Base-by-base conservation (phyloP, 2,888 invertebrate genomes). In the Salticus scenicus region DNA sequence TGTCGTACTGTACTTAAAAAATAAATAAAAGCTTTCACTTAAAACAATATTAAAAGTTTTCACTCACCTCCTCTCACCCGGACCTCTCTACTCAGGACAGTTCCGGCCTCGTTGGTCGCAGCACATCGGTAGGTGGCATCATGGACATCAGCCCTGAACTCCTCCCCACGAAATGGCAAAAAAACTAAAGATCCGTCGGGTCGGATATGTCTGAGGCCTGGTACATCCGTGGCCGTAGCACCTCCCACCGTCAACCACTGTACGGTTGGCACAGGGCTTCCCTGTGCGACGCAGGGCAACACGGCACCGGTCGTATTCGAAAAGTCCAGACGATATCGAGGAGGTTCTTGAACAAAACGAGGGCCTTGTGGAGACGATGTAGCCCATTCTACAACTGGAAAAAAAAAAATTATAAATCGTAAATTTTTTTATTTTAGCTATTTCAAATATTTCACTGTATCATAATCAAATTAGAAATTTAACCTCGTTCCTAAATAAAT, bases 231-330 rank as follows among this genome's bases (percentile, higher is more conserved):
- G 4, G 87, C 84, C 14, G 78, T 63, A 0, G 76, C 67, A 8
- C 72, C 87, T 8, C 87, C 87, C 7, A 75, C 75, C 2, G 82
- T 88, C 14, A 85, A 69, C 88, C 88, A 88, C 20, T 66, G 72
- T 24, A 88, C 71, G 31, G 63, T 75, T 1, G 88, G 88, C 33
- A 77, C 72, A 10, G 88, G 88, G 41, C 78, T 79, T 24, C 88
- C 88, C 66, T 87, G 87, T 17, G 86, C 88, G 41, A 71, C 64
- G 78, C 88, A 88, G 2, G 87, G 78, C 1, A 88, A 70, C 12
- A 88, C 87, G 20, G 88, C 81, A 14, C 88, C 88, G 1, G 88
- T 87, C 7, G 87, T 80, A 37, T 88, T 88, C n/a, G 88, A 71
- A 41, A 88, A 88, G 31, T 87, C 88, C 28, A 88, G 88, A 0